phyloP scores from a whole-genome alignment of 2,888 invertebrate genomes.

The Ectemnius lituratus region DNA sequence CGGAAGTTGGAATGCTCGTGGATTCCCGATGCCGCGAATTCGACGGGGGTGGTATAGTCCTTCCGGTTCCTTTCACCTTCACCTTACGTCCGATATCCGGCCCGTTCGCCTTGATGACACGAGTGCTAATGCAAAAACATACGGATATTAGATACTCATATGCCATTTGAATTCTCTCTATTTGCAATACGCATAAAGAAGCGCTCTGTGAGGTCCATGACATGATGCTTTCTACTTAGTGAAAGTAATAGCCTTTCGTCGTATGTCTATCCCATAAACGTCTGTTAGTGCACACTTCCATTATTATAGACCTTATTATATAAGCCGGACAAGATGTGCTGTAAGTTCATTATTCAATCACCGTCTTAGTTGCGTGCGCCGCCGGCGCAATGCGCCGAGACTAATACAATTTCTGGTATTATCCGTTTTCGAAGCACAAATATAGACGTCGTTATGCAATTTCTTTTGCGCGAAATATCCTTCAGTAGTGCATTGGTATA shows the following conservation, averaged over 20 bases:
- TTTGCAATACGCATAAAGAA: background rate
- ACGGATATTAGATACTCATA: background rate
- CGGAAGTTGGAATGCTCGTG: constrained; percentile 70
- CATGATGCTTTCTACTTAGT: background rate
- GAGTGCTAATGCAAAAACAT: constrained; percentile 83
- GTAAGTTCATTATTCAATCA: constrained; percentile 12
- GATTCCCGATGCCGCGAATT: constrained; percentile 71
- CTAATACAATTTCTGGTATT: constrained; percentile 36
- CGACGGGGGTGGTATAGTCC: constrained; percentile 69
- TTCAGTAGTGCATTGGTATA: constrained; percentile 9
- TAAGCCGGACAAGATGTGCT: constrained; percentile 10
- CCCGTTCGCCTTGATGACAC: constrained; percentile 95
- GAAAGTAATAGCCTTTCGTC: background rate
- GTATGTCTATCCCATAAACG: constrained; percentile 13
- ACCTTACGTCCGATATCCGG: constrained; percentile 93
- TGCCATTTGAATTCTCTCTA: background rate
- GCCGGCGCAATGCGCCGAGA: constrained; percentile 29
- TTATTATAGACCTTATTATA: constrained; percentile 23
- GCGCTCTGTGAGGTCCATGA: background rate
- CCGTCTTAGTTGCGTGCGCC: constrained; percentile 8
- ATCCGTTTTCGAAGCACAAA: constrained; percentile 15
- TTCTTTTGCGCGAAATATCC: constrained; percentile 17
- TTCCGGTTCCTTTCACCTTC: constrained; percentile 82
- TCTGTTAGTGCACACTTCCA: constrained; percentile 24
- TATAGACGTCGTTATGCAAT: constrained; percentile 34